A percentile compares a stretch with the other conserved stretches of the same genome.
phyloP scores from a whole-genome alignment of 2,113 vertebrate species.

The Centrocercus urophasianus region DNA sequence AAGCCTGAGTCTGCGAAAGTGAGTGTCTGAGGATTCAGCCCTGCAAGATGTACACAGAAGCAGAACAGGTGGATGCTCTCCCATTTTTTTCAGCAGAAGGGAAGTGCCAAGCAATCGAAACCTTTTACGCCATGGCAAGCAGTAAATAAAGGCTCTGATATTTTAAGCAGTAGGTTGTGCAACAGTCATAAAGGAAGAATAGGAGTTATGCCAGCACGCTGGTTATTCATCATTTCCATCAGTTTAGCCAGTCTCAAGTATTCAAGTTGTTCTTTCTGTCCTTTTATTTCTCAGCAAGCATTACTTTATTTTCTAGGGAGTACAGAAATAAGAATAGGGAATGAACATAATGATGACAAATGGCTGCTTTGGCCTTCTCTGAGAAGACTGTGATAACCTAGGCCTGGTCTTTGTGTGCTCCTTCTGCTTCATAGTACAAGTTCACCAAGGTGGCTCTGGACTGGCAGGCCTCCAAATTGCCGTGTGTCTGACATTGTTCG shows the following conservation, averaged over 20 bases:
- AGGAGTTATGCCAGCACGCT: not conserved
- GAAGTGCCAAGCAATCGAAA: conserved; percentile 16
- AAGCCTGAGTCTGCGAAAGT: not conserved
- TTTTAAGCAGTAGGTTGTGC: not conserved
- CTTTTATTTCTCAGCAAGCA: not conserved
- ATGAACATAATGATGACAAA: conserved; percentile 75
- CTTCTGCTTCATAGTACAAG: conserved; percentile 22
- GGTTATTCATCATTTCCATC: conserved; percentile 50
- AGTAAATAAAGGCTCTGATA: conserved; percentile 29
- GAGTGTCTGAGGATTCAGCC: not conserved
- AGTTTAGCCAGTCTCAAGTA: conserved; percentile 16
- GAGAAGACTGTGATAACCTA: conserved; percentile 71
- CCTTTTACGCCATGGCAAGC: not conserved
- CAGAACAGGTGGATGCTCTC: not conserved
- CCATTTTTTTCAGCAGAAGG: not conserved
- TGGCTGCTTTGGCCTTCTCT: conserved; percentile 69
- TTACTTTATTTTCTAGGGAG: conserved; percentile 41
- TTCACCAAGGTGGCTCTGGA: conserved; percentile 35
- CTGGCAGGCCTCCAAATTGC: conserved; percentile 74
- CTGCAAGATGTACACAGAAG: not conserved
- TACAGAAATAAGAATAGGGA: conserved; percentile 61
- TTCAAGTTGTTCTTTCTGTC: conserved; percentile 28
- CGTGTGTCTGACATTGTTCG: conserved; percentile 80
- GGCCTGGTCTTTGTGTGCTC: conserved; percentile 58
- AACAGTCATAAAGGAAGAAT: conserved; percentile 10